These are phyloP conservation scores for Venturia canescens DNA, from an alignment of 1,140 invertebrate species.

Conservation along the genomic window DNA sequence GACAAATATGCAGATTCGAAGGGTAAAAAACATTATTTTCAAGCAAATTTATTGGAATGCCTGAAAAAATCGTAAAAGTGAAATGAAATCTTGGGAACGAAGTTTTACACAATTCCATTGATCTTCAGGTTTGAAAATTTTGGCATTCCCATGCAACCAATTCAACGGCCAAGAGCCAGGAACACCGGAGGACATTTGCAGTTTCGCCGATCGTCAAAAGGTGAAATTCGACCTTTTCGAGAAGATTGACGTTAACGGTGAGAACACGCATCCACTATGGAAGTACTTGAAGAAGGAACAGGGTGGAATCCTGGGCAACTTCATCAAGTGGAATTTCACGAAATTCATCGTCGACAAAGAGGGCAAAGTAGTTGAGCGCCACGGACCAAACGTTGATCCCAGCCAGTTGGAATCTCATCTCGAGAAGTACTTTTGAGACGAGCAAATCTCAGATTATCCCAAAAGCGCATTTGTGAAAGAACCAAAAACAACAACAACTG, in stretches of 20 bases:
- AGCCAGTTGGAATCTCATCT: constrained; percentile 81
- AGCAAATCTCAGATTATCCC: constrained; percentile 16
- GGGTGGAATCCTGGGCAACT: constrained; percentile 84
- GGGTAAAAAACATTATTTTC: constrained; percentile 64
- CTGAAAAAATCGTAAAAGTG: constrained; percentile 20
- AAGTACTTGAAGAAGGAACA: constrained; percentile 92
- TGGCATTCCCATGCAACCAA: constrained; percentile 98
- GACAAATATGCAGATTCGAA: constrained; percentile 83
- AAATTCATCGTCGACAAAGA: constrained; percentile 96
- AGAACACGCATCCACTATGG: constrained; percentile 89
- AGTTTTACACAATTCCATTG: constrained; percentile 31
- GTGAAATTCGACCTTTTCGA: constrained; percentile 80
- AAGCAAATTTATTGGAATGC: no score
- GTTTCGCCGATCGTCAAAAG: constrained; percentile 84
- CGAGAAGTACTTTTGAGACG: constrained; percentile 82
- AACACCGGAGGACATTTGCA: constrained; percentile 85
- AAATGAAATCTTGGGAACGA: not conserved
- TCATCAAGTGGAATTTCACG: constrained; percentile 99
- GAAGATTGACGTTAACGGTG: constrained; percentile 94
- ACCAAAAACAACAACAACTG: constrained; percentile 15
- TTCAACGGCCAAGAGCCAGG: constrained; percentile 90
- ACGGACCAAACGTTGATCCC: constrained; percentile 89
- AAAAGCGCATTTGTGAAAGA: constrained; percentile 29
- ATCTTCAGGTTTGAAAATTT: constrained; percentile 81
- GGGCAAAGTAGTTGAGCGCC: constrained; percentile 91